Evolutionary conservation across 1,140 invertebrate genomes (phyloP).

Genomic region (Tetragnatha versicolor): DNA sequence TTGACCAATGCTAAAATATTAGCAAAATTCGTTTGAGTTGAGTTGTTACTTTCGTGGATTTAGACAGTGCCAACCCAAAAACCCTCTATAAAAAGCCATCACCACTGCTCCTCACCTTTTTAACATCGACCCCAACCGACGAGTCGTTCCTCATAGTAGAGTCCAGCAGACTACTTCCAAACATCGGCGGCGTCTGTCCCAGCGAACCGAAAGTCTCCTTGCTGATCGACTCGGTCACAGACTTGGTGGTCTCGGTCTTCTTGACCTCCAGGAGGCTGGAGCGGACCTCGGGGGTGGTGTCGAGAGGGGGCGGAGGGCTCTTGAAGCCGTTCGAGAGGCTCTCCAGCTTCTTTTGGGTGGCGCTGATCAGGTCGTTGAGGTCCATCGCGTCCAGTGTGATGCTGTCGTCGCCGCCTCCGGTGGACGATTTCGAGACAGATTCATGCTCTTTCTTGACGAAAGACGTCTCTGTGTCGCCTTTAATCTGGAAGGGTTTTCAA

Average conservation of each 20-base stretch:
- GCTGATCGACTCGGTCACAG: not conserved
- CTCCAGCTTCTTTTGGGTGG: slow-evolving; percentile 36
- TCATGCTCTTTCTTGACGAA: slow-evolving; percentile 36
- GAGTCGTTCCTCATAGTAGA: not conserved
- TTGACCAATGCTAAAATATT: too few species aligned
- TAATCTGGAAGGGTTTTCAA: not conserved
- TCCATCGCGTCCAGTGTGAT: slow-evolving; percentile 31
- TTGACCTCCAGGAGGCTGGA: not conserved
- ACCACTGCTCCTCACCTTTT: not conserved
- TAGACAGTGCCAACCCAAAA: too few species aligned
- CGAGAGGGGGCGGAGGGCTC: not conserved
- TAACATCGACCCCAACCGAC: not conserved
- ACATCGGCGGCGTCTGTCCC: not conserved
- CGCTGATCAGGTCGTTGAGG: slow-evolving; percentile 37
- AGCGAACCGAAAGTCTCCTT: not conserved
- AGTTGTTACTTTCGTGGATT: too few species aligned
- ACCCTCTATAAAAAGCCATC: too few species aligned
- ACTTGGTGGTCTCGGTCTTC: slow-evolving; percentile 8
- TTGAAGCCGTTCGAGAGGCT: slow-evolving; percentile 6
- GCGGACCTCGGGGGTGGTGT: not conserved
- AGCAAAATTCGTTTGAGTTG: too few species aligned
- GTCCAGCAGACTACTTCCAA: not conserved
- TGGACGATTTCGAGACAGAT: slow-evolving; percentile 1
- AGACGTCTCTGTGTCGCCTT: slow-evolving; percentile 30
- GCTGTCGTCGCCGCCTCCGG: not conserved